Evolutionary conservation across 1,140 invertebrate genomes (phyloP).

Genomic region (Drosophila fuyamai): DNA sequence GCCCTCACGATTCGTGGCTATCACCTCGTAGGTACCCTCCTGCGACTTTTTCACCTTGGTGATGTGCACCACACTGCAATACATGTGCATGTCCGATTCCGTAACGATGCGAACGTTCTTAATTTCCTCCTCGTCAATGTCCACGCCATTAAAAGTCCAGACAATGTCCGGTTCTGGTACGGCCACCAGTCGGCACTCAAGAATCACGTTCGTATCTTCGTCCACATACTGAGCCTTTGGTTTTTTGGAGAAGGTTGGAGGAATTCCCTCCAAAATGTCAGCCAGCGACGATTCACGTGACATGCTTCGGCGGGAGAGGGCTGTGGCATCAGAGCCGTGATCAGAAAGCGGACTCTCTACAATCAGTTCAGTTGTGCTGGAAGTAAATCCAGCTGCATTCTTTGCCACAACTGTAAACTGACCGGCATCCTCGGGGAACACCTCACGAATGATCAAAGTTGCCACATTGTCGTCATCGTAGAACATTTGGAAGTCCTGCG

Average conservation of each 20-base stretch:
- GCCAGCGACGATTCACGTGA: slow-evolving; percentile 95
- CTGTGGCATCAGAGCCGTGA: slow-evolving; percentile 93
- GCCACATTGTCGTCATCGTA: slow-evolving; percentile 97
- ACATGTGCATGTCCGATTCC: slow-evolving; percentile 96
- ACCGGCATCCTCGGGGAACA: slow-evolving; percentile 98
- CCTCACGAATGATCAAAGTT: slow-evolving; percentile 96
- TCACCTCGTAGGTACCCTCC: slow-evolving; percentile 94
- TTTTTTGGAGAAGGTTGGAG: slow-evolving; percentile 95
- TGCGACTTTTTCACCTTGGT: slow-evolving; percentile 91
- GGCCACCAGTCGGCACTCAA: slow-evolving; percentile 94
- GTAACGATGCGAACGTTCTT: slow-evolving; percentile 89
- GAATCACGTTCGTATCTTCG: slow-evolving; percentile 91
- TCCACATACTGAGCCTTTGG: slow-evolving; percentile 93
- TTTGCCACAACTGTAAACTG: slow-evolving; percentile 98
- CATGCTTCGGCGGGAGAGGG: slow-evolving; percentile 91
- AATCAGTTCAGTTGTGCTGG: slow-evolving; percentile 94
- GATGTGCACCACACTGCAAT: slow-evolving; percentile 92
- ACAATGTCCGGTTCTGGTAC: slow-evolving; percentile 95
- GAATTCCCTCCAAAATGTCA: slow-evolving; percentile 96
- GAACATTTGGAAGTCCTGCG: slow-evolving; percentile 95
- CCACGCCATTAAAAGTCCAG: slow-evolving; percentile 92
- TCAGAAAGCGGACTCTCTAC: slow-evolving; percentile 95
- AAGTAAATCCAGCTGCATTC: slow-evolving; percentile 96
- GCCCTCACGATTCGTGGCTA: slow-evolving; percentile 95
- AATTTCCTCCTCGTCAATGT: slow-evolving; percentile 88